phyloP scores from a whole-genome alignment of 2,888 invertebrate genomes.

The Andrena haemorrhoa region DNA sequence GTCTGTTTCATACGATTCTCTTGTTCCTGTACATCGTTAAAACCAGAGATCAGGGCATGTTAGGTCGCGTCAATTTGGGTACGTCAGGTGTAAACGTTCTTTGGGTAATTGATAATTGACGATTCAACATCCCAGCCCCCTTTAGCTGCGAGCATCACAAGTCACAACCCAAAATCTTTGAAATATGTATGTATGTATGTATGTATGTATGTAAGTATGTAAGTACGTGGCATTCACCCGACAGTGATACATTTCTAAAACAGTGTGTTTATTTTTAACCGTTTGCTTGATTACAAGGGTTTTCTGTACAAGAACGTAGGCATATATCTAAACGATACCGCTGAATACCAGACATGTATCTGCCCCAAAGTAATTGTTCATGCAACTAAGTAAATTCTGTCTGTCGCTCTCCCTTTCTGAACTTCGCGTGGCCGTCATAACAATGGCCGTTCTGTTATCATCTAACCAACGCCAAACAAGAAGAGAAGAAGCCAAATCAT shows the following conservation, averaged over 20 bases:
- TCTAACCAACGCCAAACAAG: background rate
- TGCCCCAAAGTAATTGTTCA: background rate
- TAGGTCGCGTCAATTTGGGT: conserved; percentile 92
- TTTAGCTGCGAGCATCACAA: too few species aligned
- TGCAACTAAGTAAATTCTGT: background rate
- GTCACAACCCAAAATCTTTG: too few species aligned
- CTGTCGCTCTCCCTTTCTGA: background rate
- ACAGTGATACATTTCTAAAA: too few species aligned
- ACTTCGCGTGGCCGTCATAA: background rate
- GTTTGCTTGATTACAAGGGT: too few species aligned
- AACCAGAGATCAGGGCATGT: conserved; percentile 90
- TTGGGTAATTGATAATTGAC: conserved; percentile 89
- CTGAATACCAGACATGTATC: too few species aligned
- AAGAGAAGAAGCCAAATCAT: conserved; percentile 3
- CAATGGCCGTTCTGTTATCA: background rate
- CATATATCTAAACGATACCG: too few species aligned
- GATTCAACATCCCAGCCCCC: background rate
- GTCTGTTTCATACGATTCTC: conserved; percentile 94
- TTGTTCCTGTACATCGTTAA: conserved; percentile 92
- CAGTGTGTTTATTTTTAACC: too few species aligned
- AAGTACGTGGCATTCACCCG: too few species aligned
- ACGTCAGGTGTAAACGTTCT: conserved; percentile 93
- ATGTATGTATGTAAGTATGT: too few species aligned
- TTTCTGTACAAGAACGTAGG: too few species aligned
- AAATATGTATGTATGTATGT: too few species aligned